phyloP scores from a whole-genome alignment of 2,113 vertebrate genomes.

The Leucopsar rothschildi region DNA sequence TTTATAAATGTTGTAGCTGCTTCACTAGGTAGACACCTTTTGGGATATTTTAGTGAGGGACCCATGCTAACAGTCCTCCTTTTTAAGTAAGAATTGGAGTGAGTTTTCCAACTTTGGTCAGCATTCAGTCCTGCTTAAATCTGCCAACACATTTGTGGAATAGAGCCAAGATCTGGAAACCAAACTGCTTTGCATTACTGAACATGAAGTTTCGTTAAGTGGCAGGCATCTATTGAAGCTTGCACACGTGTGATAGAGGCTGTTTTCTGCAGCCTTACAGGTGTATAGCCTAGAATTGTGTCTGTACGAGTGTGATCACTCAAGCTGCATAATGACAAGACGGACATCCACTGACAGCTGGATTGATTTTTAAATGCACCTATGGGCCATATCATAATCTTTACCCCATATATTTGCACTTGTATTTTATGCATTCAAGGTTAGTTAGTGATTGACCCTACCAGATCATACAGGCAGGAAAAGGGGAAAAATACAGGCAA shows the following conservation, averaged over 20 bases:
- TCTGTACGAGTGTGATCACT: not conserved
- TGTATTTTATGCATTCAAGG: not conserved
- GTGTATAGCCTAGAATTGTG: not conserved
- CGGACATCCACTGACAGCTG: not conserved
- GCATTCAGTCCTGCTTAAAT: not conserved
- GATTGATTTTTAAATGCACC: not conserved
- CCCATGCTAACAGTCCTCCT: not conserved
- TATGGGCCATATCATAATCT: not conserved
- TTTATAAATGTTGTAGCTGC: not conserved
- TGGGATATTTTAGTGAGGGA: not conserved
- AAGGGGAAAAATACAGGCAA: not conserved
- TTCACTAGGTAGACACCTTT: not conserved
- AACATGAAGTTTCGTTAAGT: not conserved
- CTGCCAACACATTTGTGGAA: not conserved
- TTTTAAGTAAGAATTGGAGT: not conserved
- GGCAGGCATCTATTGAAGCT: not conserved
- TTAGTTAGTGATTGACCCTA: not conserved
- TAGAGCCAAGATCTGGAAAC: not conserved
- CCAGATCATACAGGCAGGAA: not conserved
- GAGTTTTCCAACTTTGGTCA: not conserved
- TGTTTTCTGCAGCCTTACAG: not conserved
- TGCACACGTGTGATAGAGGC: fast-evolving
- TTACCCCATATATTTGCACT: not conserved
- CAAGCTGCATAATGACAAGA: fast-evolving
- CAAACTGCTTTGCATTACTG: not conserved